Evolutionary conservation across 2,888 invertebrate species (phyloP), one percentile per base, ranked within the genome.

Genomic region (Anthophora plumipes): DNA sequence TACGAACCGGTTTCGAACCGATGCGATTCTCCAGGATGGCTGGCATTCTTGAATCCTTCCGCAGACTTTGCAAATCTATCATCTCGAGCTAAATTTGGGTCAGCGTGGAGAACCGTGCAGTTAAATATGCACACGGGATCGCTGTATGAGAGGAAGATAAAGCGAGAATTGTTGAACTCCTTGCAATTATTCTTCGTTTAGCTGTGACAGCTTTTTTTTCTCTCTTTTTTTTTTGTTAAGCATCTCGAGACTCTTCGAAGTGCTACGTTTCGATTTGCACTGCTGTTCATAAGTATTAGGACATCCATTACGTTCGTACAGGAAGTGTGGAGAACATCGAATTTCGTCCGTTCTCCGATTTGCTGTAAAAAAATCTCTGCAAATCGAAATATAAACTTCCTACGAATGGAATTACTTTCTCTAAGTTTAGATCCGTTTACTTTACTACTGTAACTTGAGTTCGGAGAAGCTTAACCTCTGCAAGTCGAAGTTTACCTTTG

Each of bases 1-100:
- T 50, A 43, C 78, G 75, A 83, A 86, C 86, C 84, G 83, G 84
- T 86, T 86, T 77, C 75, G 22, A 70, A 82, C 70, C 79, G 70
- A 86, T 82, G 82, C 76, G 82, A 80, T 78, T 71, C 71, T 17
- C 46, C 54, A 52, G 61, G 67, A 75, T 72, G 66, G 54, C 72
- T 66, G 54, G 11, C 55, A 74, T 81, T 67, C 74, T 81, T 63
- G 20, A n/a, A 72, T 43, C 60, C 50, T 52, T 17, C 41, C 22
- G 11, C n/a, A 22, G 6, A 9, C 52, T 39, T 25, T 17, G 22
- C 31, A n/a, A n/a, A 74, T 72, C 57, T 43, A 74, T 50, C 54
- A 37, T 61, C 39, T 43, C 7, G 22, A 48, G 67, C 9, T 60
- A 67, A 60, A 55, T 69, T 69, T 63, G 17, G 63, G 17, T 52